phyloP scores from a whole-genome alignment of 2,113 vertebrate species.

The Coreoperca whiteheadi region DNA sequence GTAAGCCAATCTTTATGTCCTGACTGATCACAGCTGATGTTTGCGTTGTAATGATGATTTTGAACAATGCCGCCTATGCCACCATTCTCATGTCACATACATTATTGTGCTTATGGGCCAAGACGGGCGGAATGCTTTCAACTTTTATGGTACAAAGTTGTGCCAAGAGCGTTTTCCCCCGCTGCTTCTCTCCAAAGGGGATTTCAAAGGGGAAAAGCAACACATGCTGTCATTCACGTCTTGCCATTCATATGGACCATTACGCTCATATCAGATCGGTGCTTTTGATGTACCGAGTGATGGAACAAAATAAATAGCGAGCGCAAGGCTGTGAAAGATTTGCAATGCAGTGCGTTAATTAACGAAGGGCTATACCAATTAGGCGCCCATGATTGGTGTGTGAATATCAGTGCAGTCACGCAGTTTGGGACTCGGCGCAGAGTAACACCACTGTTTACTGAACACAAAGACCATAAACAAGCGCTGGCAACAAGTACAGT shows the following conservation, averaged over 20 bases:
- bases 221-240: conserved; percentile 76
- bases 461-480: conserved; percentile 77
- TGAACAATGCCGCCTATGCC: conserved; percentile 63
- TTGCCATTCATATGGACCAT: conserved; percentile 68
- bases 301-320: conserved; percentile 74
- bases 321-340: conserved; percentile 72
- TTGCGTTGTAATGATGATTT: conserved; percentile 55
- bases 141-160: conserved; percentile 76
- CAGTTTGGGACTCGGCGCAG: conserved; percentile 66
- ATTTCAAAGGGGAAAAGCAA: conserved; percentile 74
- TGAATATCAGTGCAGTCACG: conserved; percentile 78
- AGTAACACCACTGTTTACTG: conserved; percentile 88
- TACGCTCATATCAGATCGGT: conserved; percentile 71
- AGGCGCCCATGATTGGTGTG: conserved; percentile 76
- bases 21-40: conserved; percentile 31
- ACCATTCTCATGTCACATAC: conserved; percentile 64
- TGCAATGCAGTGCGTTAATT: conserved; percentile 78
- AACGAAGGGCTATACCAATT: conserved; percentile 81
- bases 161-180: conserved; percentile 68
- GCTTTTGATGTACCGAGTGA: conserved; percentile 74
- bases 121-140: conserved; percentile 80
- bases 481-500: conserved; percentile 56
- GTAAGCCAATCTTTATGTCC: not conserved
- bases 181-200: conserved; percentile 43
- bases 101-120: conserved; percentile 65